Evolutionary conservation across 2,888 invertebrate species (phyloP), one percentile per base, ranked within the genome.

Genomic region (Cancer borealis): DNA sequence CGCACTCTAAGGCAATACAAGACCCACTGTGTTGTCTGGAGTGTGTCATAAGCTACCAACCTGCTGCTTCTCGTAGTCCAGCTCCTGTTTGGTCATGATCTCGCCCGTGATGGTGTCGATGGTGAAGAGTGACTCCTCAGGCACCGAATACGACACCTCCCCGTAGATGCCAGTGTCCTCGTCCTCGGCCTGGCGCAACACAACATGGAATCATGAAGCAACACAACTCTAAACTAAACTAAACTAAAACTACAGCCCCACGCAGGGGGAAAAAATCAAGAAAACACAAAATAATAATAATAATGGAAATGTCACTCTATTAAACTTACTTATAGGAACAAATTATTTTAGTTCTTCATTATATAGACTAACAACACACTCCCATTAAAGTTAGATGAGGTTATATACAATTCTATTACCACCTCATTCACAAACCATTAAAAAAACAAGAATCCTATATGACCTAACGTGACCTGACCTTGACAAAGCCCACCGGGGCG

Each of bases 131-230:
- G 98, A 97, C 96, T 98, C 98, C 0, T 97, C 96, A 0, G 98
- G 98, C 88, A 98, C 97, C 92, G 97, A 98, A 96, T 98, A 99
- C 89, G 98, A 98, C 21, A 99, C 97, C 96, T 98, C 97, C 0
- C 98, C 98, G 96, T 99, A 98, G 39, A 98, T 97, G 0, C 98
- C 98, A 96, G 98, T 98, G 96, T 99, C 99, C 0, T 98, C 97
- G 96, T 99, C 99, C 0, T 97, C 98, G 0, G 98, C 99, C 96
- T 98, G 92, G 92, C 6, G 87, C 26, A 49, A 84, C 39, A 84
- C 4, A 10, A 4, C 12, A 84, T 0, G 30, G 84, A 14, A 39
- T 4, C 12, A 17, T 84, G 39, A 39, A 30, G 73, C 54, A 54
- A 54, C 54, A 54, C 54, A 54, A 54, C 54, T 3, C 0, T 2